Conservation (phyloP, 2,113 vertebrate species). For the Leucosticte australis region DNA sequence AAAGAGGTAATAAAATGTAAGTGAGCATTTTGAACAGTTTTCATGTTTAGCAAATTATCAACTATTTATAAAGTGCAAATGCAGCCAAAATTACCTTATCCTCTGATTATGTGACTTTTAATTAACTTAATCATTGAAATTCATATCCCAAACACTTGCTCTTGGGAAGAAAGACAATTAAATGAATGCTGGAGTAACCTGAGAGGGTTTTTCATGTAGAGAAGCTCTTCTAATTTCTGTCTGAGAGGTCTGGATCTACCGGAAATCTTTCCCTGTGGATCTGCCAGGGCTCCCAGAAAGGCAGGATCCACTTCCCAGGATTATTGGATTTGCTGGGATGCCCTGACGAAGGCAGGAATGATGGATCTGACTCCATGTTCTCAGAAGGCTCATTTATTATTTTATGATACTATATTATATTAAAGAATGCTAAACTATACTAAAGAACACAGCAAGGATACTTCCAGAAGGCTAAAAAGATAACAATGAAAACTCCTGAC, state of each 20-base stretch:
- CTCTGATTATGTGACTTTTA: background rate
- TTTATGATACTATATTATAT: no score
- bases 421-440: no score
- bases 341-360: no score
- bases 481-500: no score
- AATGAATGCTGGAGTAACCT: background rate
- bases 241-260: background rate
- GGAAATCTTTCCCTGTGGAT: background rate
- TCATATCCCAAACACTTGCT: background rate
- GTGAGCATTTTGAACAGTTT: background rate
- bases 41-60: background rate
- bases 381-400: no score
- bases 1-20: background rate
- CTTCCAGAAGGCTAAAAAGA: no score
- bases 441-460: no score
- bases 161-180: background rate
- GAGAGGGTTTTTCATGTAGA: background rate
- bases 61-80: background rate
- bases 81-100: background rate
- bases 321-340: no score
- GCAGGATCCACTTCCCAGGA: background rate
- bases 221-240: background rate
- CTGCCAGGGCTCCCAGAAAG: background rate
- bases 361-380: no score
- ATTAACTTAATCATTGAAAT: conserved; percentile 14